Conservation (phyloP, 2,113 vertebrate species). For the Dicaeum eximium region DNA sequence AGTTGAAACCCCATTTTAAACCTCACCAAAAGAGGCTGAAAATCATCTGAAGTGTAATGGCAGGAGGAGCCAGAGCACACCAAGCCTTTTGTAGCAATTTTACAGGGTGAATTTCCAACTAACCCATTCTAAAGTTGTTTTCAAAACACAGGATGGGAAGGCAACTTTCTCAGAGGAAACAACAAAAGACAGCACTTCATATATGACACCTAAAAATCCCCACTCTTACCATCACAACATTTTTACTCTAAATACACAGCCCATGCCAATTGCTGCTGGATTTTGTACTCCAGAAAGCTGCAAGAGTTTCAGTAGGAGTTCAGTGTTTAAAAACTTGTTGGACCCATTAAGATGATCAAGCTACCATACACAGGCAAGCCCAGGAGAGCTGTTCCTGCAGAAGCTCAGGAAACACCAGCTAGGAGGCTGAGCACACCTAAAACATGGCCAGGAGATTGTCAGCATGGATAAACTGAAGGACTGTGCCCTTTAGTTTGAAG, state of each 20-base stretch:
- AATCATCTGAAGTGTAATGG: background rate
- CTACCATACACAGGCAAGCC: background rate
- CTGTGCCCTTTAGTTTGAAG: background rate
- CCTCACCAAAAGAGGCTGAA: background rate
- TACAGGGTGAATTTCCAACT: background rate
- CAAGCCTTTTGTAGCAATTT: background rate
- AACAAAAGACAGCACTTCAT: background rate
- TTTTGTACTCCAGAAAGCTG: background rate
- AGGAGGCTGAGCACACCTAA: background rate
- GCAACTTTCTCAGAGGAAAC: background rate
- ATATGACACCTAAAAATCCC: background rate
- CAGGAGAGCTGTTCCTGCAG: background rate
- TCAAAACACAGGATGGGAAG: background rate
- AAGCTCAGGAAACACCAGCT: background rate
- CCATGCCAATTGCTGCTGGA: background rate
- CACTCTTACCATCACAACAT: background rate
- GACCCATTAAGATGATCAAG: background rate
- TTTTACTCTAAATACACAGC: background rate
- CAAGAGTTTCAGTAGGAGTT: background rate
- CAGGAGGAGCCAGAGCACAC: background rate
- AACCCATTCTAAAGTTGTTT: background rate
- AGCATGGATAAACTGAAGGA: background rate
- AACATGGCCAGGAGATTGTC: background rate
- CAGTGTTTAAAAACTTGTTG: background rate
- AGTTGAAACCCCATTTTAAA: background rate